phyloP scores from a whole-genome alignment of 2,888 invertebrate species.

The Drosophila anomalata region DNA sequence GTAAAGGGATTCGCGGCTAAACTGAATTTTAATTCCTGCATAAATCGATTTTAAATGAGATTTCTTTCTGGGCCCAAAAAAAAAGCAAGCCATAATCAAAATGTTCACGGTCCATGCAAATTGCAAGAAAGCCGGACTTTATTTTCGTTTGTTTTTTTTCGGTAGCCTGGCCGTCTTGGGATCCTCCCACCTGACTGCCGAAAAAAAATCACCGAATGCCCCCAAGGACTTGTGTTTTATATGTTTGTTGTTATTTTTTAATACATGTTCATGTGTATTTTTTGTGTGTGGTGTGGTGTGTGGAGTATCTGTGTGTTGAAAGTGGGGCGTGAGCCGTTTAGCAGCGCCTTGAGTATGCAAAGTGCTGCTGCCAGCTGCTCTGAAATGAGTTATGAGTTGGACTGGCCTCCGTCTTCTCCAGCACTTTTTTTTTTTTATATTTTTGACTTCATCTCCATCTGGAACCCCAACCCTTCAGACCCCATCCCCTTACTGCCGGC shows the following conservation, averaged over 20 bases:
- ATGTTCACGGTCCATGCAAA: slow-evolving; percentile 67
- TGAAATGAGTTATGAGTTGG: slow-evolving; percentile 82
- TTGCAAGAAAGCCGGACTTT: slow-evolving; percentile 35
- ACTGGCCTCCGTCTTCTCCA: slow-evolving; percentile 54
- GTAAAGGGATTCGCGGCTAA: slow-evolving; percentile 36
- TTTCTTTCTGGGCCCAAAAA: slow-evolving; percentile 43
- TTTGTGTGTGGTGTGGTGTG: slow-evolving; percentile 13
- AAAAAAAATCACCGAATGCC: slow-evolving; percentile 45
- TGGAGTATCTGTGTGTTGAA: slow-evolving; percentile 75
- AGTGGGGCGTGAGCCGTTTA: slow-evolving; percentile 82
- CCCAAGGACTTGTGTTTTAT: slow-evolving; percentile 50
- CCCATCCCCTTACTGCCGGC: slow-evolving; percentile 31
- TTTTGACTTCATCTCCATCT: slow-evolving; percentile 10
- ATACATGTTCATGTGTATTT: slow-evolving; percentile 20
- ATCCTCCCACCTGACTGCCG: slow-evolving; percentile 50
- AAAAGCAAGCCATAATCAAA: slow-evolving; percentile 63
- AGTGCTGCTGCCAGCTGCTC: slow-evolving; percentile 62
- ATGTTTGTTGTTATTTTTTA: slow-evolving; percentile 7
- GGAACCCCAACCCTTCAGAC: slow-evolving; percentile 12
- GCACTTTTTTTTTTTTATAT: neutral
- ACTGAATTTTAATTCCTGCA: slow-evolving; percentile 77
- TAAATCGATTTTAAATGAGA: slow-evolving; percentile 83
- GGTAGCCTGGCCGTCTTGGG: slow-evolving; percentile 66
- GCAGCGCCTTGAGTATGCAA: slow-evolving; percentile 76
- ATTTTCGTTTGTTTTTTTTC: slow-evolving; percentile 39